Evolutionary conservation across 2,113 vertebrate species (phyloP).

Genomic region (Microcebus lehilahytsara): DNA sequence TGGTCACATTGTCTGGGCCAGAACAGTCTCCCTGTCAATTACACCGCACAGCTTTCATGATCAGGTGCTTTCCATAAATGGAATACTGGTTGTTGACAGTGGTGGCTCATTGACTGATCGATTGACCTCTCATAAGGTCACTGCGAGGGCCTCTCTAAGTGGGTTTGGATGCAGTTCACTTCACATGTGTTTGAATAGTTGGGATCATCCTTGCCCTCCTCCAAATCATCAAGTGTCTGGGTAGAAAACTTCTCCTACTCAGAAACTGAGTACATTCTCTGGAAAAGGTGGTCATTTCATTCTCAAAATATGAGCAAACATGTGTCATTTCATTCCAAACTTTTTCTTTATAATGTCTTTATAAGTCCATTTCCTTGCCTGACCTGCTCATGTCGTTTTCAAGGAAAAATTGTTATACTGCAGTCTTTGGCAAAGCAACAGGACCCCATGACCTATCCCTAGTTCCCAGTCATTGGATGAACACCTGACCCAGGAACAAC

Average conservation of each 20-base stretch:
- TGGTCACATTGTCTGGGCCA: background rate
- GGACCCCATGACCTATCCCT: background rate
- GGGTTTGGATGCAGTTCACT: background rate
- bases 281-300: background rate
- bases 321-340: background rate
- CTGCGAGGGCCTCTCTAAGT: background rate
- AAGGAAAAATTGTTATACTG: background rate
- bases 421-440: background rate
- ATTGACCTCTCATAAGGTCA: background rate
- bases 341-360: background rate
- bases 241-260: background rate
- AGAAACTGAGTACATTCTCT: background rate
- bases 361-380: background rate
- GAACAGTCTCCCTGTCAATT: background rate
- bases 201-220: background rate
- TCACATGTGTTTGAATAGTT: background rate
- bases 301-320: background rate
- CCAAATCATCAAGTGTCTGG: background rate
- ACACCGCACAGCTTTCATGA: background rate
- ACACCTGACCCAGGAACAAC: background rate
- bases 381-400: background rate
- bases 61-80: background rate
- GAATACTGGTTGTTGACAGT: background rate
- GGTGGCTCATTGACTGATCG: too few relatives aligned
- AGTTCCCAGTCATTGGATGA: background rate